Evolutionary conservation across 2,888 invertebrate genomes (phyloP), one percentile per base, ranked within the genome.

Genomic region (Stenolophus ochropezus): DNA sequence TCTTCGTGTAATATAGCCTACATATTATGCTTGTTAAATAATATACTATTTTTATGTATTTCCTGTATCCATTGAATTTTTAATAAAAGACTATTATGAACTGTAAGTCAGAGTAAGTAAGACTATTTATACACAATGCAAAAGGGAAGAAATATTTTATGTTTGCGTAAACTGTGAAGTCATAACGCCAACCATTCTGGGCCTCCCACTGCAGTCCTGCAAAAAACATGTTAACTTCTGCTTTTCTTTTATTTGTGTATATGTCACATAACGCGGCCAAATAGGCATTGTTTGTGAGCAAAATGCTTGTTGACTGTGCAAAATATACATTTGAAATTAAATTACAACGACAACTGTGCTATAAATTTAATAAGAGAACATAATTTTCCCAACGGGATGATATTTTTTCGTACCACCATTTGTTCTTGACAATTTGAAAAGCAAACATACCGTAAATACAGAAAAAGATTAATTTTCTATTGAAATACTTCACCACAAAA

Each of bases 351-450:
- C 75, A 75, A 27, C 25, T 47, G 77, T 58, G 77, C 77, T 51
- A 77, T 77, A 77, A 77, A 77, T 77, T 77, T 61, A 77, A 77
- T 77, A 77, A 77, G 77, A 47, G 77, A 14, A 42, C 65, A 77
- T 61, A 77, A 77, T 77, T 77, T 77, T 77, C 65, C 53, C 65
- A 21, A 47, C 77, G 56, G 75, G 20, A 42, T 49, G 47, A 42
- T 56, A 58, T 65, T 77, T 65, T 76, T 61, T 49, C 49, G 14
- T 61, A 47, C 6, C 65, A 61, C 23, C 77, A 77, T 53, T 23
- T 77, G 77, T 18, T 61, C 61, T 49, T 61, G 77, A 61, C 77
- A 77, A 23, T 75, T 75, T 75, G n/a, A 53, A 75, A 21, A 53
- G 51, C 75, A 23, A 61, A 61, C 61, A 65, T 53, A 49, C 33